Evolutionary conservation across 1,140 invertebrate species (phyloP), one percentile per base, ranked within the genome.

Genomic region (Anastrepha obliqua): DNA sequence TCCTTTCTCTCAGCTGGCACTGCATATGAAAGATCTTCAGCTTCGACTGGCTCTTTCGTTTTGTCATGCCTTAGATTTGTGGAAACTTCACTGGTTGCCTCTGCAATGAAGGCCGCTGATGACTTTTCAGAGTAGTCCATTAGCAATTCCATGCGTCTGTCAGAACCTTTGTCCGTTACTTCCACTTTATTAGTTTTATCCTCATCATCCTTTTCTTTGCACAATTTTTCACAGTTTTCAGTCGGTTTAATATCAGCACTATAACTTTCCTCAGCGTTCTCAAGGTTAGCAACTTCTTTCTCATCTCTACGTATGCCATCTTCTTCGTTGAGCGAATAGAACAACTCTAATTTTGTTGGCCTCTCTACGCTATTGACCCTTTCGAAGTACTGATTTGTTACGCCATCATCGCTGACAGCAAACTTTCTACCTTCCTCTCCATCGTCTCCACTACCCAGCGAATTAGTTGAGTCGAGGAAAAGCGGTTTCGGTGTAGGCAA

Each of bases 301-400:
- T 55, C 87, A 0, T 86, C 87, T 42, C 85, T 86, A 1, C 86
- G 62, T n/a, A 90, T 89, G 13, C 87, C 70, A 3, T 92, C 91
- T 67, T 91, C 91, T n/a, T 90, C 89, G 88, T 89, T 92, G 4
- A 93, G 78, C n/a, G 91, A 93, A 85, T 91, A 91, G 15, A 91
- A 88, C 0, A 92, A 86, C 39, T 91, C 91, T 42, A 93, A 70
- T n/a, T 89, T 89, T 1, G 86, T 92, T 1, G 92, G 91, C 15
- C 92, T 90, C 60, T 93, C 92, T 17, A 90, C 90, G 39, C 90
- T 91, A 55, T 93, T 93, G n/a, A 93, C 90, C 0, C 92, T 88
- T 85, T 93, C 93, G 85, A 93, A 93, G 89, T 93, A 93, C 86
- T 93, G 89, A 90, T 93, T 93, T 20, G 91, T 93, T 2, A 93